Evolutionary conservation across 92 coral and sea anemone genomes (phyloP), one percentile per base, ranked within the genome.

Genomic region (Epizoanthus stellaris): DNA sequence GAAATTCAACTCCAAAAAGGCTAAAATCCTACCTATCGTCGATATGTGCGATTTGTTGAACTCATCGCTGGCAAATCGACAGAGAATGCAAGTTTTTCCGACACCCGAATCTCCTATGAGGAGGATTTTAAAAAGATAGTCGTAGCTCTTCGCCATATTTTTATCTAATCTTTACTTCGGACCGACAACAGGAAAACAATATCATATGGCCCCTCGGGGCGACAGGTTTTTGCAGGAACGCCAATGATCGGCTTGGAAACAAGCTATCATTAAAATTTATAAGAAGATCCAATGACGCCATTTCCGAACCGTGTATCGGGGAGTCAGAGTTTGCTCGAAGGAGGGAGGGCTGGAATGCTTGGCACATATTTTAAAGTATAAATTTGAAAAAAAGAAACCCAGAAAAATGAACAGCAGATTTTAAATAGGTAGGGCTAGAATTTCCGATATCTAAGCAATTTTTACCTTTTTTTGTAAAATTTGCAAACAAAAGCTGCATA

Each of bases 51-150:
- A 92, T 74, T 94, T 91, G 92, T 96, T 96, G 80, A 96, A 96
- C 43, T 96, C 99, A 79, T 96, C 96, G 82, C 91, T 96, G 36
- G 99, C 99, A 79, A 96, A 96, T 60, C 99, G 93, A 71, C 99
- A 96, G 10, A 96, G 89, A 81, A 96, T 94, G 81, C 99, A 96
- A 17, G 99, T 96, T 88, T 96, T 96, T 4, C 99, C 99, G 20
- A 96, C 99, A 2, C 96, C 99, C 0, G 99, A 91, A 79, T 96
- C 99, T 70, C 99, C 99, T 72, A 96, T 93, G 53, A 96, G 95
- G 23, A 96, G 88, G 65, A 96, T 92, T 87, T 96, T 96, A 52
- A 96, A 96, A 75, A 96, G 91, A 73, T 94, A 93, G 79, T 96
- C 99, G 91, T 96, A 96, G 42, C 95, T 96, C 61, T 96, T 96